phyloP scores from a whole-genome alignment of 2,113 vertebrate genomes.

The Passer domesticus region DNA sequence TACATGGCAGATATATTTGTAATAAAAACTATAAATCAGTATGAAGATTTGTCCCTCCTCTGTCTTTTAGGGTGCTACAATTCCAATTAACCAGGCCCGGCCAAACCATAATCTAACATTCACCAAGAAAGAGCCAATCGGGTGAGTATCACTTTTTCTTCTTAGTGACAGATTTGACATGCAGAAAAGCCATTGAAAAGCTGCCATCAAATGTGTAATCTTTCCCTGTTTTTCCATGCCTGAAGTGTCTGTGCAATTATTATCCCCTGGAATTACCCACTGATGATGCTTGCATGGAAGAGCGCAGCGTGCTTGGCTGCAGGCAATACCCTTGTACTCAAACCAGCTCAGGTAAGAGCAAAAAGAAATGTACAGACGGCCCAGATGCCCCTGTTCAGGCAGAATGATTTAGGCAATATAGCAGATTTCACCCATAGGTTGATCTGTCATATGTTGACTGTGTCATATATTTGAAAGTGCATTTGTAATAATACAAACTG shows the following conservation, averaged over 20 bases:
- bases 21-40: not conserved
- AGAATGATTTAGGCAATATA: not conserved
- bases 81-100: slow-evolving; percentile 85
- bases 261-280: slow-evolving; percentile 85
- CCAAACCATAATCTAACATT: slow-evolving; percentile 85
- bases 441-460: not conserved
- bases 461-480: not conserved
- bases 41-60: not conserved
- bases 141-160: slow-evolving; percentile 64
- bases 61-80: slow-evolving; percentile 79
- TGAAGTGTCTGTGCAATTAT: slow-evolving; percentile 83
- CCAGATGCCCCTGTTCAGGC: not conserved
- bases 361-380: not conserved
- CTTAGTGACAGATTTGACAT: not conserved
- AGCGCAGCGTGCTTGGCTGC: slow-evolving; percentile 82
- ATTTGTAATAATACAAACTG: not conserved
- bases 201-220: not conserved
- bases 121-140: slow-evolving; percentile 84
- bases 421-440: not conserved
- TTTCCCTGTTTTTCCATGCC: not conserved
- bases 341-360: slow-evolving; percentile 80
- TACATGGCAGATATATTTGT: not conserved
- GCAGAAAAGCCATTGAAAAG: not conserved
- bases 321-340: slow-evolving; percentile 82
- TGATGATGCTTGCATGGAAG: slow-evolving; percentile 89